Base-by-base conservation (phyloP, 2,888 invertebrate genomes). In the Pammene aurita region DNA sequence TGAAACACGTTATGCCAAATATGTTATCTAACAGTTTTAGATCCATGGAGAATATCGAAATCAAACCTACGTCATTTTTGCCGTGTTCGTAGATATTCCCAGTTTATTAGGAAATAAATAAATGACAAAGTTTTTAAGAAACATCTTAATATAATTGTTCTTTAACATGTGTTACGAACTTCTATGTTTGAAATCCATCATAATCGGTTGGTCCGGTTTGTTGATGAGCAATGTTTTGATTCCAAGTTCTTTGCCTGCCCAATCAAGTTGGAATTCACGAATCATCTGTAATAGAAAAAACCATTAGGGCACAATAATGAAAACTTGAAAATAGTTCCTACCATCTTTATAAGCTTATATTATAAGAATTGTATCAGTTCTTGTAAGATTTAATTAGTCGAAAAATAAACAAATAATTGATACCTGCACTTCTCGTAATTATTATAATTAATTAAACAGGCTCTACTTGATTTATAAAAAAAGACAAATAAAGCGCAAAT, bases 171-270 rank as follows among this genome's bases (percentile, higher is more conserved):
- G 67, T 34, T 42, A 62, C 35, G 2, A 13, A 42, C 13, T 50
- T 72, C 81, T 77, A 35, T 78, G 67, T 60, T 72, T 78, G 70
- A 91, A 84, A 13, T 78, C 76, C 16, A 91, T 74, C 60, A 86
- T 84, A 48, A 96, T 88, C 18, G 95, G 95, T 73, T 94, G 93
- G 84, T 96, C 95, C 0, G 97, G 97, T 81, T 95, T 95, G 83
- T 97, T 97, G 68, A 97, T 97, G 35, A 97, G 89, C 63, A 95
- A 87, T 0, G 97, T 96, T 75, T 89, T 90, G 11, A 95, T 91
- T 71, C 95, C 96, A 72, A 97, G 86, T 10, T 93, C 84, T 13
- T 84, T 88, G 18, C 95, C 95, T 68, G 80, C 89, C 97, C 95
- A 96, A 66, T 86, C 80, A 7, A 96, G 87, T 74, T 94, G 86